A percentile compares a stretch with the other conserved stretches of the same genome.
Evolutionary conservation across 2,797 vertebrate genomes (phyloP).

Genomic region (Emys orbicularis): DNA sequence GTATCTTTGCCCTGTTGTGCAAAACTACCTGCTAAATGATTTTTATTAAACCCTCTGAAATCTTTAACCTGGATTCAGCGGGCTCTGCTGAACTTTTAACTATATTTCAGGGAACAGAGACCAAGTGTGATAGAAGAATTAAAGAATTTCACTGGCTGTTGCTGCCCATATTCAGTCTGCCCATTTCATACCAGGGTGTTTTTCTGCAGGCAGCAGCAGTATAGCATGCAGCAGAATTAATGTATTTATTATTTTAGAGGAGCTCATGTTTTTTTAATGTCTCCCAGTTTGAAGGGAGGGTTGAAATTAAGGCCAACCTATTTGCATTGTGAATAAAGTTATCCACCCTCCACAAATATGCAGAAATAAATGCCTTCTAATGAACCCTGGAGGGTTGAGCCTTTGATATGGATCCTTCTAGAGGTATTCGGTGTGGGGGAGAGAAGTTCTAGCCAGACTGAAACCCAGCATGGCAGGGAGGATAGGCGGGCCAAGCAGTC

Average conservation of each 20-base stretch:
- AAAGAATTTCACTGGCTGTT: constrained; percentile 11
- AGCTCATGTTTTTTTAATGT: constrained; percentile 78
- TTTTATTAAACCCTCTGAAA: background rate
- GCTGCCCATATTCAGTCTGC: background rate
- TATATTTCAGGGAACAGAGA: background rate
- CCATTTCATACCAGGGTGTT: background rate
- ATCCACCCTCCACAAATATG: constrained; percentile 77
- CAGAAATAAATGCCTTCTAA: constrained; percentile 84
- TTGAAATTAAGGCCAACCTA: constrained; percentile 79
- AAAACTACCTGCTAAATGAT: constrained; percentile 13
- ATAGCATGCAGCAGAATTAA: constrained; percentile 26
- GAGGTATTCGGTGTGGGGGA: background rate
- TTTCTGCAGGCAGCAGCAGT: constrained; percentile 15
- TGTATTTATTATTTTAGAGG: constrained; percentile 75
- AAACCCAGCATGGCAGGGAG: constrained; percentile 69
- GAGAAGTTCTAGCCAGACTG: constrained; percentile 69
- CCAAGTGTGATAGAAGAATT: background rate
- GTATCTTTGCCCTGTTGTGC: constrained; percentile 12
- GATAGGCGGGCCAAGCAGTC: constrained; percentile 40
- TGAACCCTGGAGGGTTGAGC: constrained; percentile 77
- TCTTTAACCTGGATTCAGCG: background rate
- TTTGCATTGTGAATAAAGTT: constrained; percentile 83
- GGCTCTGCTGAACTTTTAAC: background rate
- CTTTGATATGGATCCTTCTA: constrained; percentile 83
- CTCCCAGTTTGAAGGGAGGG: constrained; percentile 75